Evolutionary conservation across 1,140 invertebrate species (phyloP), one percentile per base, ranked within the genome.

Genomic region (Armadillidium nasatum): DNA sequence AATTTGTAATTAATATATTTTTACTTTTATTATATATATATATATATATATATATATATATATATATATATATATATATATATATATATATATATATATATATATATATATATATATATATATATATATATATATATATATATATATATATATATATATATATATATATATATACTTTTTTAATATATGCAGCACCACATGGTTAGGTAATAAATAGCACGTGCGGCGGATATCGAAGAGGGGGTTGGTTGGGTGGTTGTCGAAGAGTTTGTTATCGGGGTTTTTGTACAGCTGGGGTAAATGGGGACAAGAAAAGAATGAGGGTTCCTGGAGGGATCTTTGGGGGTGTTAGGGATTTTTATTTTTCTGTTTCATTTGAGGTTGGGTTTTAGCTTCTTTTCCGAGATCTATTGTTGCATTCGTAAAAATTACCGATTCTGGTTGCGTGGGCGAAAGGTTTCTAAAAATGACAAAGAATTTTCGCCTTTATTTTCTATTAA

Each of bases 61-160:
- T 33, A 33, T 33, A 33, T 33, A 33, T 33, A 33, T 33, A 33
- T 33, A 60, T 60, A 60, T 60, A 60, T 60, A 60, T 13, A 19
- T 19, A 60, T 60, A 60, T 60, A 60, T 60, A 60, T 60, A 60
- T 60, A 60, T 60, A 60, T 60, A 60, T 60, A 60, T 60, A 60
- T 60, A 60, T 60, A 60, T 60, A 60, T 60, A 60, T 60, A 60
- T 60, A 60, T 60, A 60, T 60, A 60, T 60, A 60, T 60, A 60
- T 60, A 60, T 60, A 60, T 60, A 60, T 60, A 60, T 60, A 19
- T 60, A 60, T 60, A 33, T 33, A 33, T 33, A 33, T 33, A 33
- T 33, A 33, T 60, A 60, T 13, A 19, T 60, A 60, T 60, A 60
- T 13, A 60, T 15, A 60, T 19, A 13, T 19, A 13, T 19, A 19